Base-by-base conservation (phyloP, 2,113 vertebrate species). In the Odocoileus virginianus region DNA sequence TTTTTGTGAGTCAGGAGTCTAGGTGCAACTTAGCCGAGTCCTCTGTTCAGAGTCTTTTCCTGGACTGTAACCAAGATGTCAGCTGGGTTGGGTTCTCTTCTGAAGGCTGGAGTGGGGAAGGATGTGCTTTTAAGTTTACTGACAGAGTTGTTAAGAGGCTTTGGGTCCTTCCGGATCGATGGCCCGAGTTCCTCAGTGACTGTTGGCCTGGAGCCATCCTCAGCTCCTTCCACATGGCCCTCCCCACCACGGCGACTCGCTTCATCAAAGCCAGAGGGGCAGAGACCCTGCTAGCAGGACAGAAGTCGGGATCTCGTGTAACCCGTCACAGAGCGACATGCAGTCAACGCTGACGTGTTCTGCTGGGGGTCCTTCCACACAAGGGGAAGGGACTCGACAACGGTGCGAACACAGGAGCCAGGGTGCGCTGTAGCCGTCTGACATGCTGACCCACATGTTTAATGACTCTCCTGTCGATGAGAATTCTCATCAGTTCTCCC, bases 401-500 rank as follows among this genome's bases (percentile, higher is more conserved):
- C 9, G 7, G 11, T 21, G n/a, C 19, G 19, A 58, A 13, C 7
- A 3, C 50, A 23, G 50, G 55, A 71, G 45, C 45, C 19, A 55
- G 60, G 27, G 8, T 12, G n/a, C 54, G 5, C 6, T 15, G 12
- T 33, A 21, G 27, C 30, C 7, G 3, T 47, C 79, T 78, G 50
- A 15, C 0, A 2, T 2, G 2, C 30, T 10, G 43, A 50, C 21
- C 2, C 7, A 10, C 30, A 50, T 67, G 9, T 21, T 55, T 15
- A 11, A 21, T 14, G 14, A 2, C 21, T 74, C 21, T 82, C 7
- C 50, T 45, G 28, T 27, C 5, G n/a, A 5, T 27, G 40, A 43
- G 10, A 13, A 25, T 40, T 23, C 67, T 25, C 67, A 21, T 13
- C 10, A 25, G 21, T 40, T 40, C 12, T 40, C 12, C 16, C 40